A percentile compares a stretch with the other conserved stretches of the same genome.
These are phyloP conservation scores for Plagiodera versicolora DNA, from an alignment of 2,888 invertebrate genomes.

Conservation along the genomic window DNA sequence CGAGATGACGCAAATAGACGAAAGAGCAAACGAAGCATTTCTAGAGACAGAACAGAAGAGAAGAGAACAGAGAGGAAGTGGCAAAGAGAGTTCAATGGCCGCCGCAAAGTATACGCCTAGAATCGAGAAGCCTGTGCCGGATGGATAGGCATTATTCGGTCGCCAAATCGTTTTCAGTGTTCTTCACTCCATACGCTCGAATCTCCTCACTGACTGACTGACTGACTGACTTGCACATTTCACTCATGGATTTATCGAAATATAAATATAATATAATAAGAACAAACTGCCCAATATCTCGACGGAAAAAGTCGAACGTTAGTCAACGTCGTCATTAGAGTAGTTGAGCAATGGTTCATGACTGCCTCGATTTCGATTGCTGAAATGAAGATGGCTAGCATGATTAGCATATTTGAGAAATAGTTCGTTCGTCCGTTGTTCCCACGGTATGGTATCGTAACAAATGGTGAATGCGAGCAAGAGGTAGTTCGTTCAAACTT, in stretches of 20 bases:
- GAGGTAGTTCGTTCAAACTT: not conserved
- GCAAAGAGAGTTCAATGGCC: conserved; percentile 40
- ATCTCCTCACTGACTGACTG: too few relatives aligned
- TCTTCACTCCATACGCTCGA: not conserved
- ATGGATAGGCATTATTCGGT: conserved; percentile 15
- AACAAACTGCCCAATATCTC: too few relatives aligned
- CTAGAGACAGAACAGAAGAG: conserved; percentile 32
- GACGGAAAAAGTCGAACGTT: not conserved
- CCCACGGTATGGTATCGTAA: conserved; percentile 8
- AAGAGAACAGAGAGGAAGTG: too few relatives aligned
- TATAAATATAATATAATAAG: too few relatives aligned
- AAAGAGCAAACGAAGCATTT: conserved; percentile 10
- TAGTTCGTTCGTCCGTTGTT: not conserved
- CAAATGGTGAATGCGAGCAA: not conserved
- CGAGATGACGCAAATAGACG: not conserved
- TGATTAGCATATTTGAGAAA: conserved; percentile 3
- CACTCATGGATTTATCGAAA: too few relatives aligned
- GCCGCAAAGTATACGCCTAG: conserved; percentile 28
- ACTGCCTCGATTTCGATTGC: not conserved
- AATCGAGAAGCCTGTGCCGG: not conserved
- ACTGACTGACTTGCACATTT: too few relatives aligned
- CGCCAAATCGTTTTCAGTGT: conserved; percentile 18
- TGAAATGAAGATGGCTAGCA: conserved; percentile 6
- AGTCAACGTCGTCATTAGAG: not conserved
- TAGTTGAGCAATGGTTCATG: not conserved